phyloP scores from a whole-genome alignment of 2,113 vertebrate species.

The Oxyura jamaicensis region DNA sequence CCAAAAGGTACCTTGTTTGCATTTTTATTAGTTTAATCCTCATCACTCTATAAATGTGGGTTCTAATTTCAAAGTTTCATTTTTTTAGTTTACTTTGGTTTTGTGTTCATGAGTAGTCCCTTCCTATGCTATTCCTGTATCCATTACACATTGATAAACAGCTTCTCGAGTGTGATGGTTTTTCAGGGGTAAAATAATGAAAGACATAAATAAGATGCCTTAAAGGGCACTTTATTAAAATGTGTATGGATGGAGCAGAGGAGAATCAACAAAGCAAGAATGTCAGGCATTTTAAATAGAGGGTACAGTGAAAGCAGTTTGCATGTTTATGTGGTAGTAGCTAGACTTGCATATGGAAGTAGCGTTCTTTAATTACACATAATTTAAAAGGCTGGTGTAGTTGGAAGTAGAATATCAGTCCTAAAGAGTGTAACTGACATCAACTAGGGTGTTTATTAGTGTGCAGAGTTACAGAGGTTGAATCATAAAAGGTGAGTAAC shows the following conservation, averaged over 20 bases:
- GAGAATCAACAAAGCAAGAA: neutral
- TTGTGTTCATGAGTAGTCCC: neutral
- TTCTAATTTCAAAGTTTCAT: neutral
- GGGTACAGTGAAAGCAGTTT: neutral
- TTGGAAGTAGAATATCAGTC: neutral
- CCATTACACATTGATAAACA: rapidly evolving
- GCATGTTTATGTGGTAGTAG: neutral
- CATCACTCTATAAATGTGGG: rapidly evolving
- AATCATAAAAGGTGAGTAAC: neutral
- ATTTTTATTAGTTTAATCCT: neutral
- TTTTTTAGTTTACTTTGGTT: neutral
- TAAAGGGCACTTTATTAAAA: neutral
- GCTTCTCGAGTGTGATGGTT: neutral
- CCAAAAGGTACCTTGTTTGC: slow-evolving; percentile 82
- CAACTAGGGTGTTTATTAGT: neutral
- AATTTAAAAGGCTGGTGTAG: neutral
- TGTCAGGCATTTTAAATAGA: neutral
- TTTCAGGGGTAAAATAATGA: neutral
- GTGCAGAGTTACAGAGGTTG: neutral
- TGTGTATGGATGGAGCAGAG: neutral
- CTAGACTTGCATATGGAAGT: neutral
- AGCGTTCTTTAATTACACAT: neutral
- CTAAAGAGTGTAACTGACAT: neutral
- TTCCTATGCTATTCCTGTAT: neutral
- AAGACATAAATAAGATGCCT: neutral